phyloP scores from a whole-genome alignment of 2,888 invertebrate genomes.

The Gastracanthus pulcherrimus region DNA sequence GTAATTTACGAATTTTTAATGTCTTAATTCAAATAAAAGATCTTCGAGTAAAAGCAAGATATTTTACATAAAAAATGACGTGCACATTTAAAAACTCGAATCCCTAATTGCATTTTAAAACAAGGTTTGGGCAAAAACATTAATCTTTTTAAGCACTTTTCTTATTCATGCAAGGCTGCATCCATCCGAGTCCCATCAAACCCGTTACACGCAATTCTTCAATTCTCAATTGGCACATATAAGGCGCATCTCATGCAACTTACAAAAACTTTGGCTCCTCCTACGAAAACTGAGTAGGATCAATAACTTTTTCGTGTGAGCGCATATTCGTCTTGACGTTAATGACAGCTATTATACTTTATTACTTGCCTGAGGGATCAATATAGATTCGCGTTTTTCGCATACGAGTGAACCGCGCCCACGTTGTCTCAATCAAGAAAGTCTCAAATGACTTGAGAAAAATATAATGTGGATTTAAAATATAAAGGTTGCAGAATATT shows the following conservation, averaged over 20 bases:
- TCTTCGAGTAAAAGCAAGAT: background rate
- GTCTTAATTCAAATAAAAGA: background rate
- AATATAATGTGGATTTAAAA: no score
- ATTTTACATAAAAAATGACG: background rate
- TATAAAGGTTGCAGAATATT: no score
- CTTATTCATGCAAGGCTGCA: background rate
- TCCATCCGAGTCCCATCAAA: background rate
- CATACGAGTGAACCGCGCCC: background rate
- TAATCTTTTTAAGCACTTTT: background rate
- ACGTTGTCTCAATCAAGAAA: conserved; percentile 4
- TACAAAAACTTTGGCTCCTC: background rate
- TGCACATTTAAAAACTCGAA: background rate
- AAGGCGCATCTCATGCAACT: background rate
- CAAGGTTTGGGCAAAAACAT: background rate
- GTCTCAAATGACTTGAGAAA: background rate
- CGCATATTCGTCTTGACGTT: background rate
- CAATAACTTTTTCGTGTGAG: conserved; percentile 12
- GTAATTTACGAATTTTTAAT: background rate
- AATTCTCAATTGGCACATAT: background rate
- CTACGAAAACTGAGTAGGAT: conserved; percentile 7
- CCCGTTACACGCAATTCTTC: conserved; percentile 10
- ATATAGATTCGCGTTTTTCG: background rate
- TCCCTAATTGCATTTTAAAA: background rate
- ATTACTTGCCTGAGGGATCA: background rate
- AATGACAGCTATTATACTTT: conserved; percentile 14